phyloP scores from a whole-genome alignment of 2,113 vertebrate genomes.

The Pelecanus crispus region DNA sequence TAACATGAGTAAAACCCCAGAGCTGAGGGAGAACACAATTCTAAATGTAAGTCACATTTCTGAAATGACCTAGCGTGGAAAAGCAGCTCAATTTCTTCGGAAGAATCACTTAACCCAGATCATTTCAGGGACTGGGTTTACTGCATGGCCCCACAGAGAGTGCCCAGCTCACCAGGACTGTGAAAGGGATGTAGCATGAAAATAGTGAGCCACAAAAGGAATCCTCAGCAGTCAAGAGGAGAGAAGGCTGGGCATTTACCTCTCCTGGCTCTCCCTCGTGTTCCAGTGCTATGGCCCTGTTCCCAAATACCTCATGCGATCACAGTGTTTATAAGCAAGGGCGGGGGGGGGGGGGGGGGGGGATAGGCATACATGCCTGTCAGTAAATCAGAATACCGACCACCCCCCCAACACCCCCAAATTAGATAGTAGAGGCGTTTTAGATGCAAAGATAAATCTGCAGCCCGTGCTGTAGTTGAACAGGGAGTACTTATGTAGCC shows the following conservation, averaged over 20 bases:
- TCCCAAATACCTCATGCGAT: fast-evolving
- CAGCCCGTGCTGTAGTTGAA: background rate
- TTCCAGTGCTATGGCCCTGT: no score
- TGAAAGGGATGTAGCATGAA: fast-evolving
- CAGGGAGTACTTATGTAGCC: background rate
- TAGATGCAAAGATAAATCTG: background rate
- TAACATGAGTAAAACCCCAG: background rate
- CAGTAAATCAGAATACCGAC: background rate
- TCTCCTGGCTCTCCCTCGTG: background rate
- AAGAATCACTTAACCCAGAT: background rate
- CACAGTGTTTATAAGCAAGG: no score
- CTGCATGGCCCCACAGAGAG: background rate
- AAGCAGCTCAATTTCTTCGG: background rate
- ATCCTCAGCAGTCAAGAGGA: no score
- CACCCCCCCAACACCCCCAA: no score
- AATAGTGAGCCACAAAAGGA: no score
- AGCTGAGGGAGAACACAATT: background rate
- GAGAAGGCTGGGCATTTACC: no score
- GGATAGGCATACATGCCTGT: no score
- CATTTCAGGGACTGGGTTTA: background rate
- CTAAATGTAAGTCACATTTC: background rate
- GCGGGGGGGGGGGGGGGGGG: no score
- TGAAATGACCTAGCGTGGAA: background rate
- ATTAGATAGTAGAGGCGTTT: background rate
- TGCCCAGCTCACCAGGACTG: background rate